Evolutionary conservation across 2,888 invertebrate genomes (phyloP).

Genomic region (Mesoligia furuncula): DNA sequence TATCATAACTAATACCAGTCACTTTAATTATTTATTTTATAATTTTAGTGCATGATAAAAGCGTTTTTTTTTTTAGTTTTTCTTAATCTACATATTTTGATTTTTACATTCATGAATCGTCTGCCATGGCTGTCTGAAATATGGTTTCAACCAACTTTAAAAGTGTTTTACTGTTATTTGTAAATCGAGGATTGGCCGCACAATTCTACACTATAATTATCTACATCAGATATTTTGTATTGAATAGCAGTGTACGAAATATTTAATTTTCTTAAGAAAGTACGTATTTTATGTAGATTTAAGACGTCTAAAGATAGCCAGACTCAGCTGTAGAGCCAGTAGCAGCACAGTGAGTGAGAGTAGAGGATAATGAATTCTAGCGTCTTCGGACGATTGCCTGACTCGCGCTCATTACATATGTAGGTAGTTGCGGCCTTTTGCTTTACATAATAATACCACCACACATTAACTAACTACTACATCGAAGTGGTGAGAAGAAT

Average conservation of each 20-base stretch:
- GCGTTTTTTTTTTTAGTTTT: not conserved
- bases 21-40: no score
- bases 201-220: no score
- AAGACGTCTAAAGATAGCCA: constrained; percentile 1
- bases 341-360: constrained; percentile 8
- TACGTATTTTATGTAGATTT: not conserved
- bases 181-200: not conserved
- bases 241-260: not conserved
- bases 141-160: not conserved
- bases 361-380: constrained; percentile 42
- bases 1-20: no score
- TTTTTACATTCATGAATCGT: not conserved
- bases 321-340: constrained; percentile 2
- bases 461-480: constrained; percentile 28
- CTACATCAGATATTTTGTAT: no score
- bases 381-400: constrained; percentile 38
- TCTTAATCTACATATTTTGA: not conserved
- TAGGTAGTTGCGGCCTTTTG: constrained; percentile 17
- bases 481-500: not conserved
- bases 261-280: not conserved
- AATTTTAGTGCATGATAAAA: not conserved
- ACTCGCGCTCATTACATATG: constrained; percentile 40
- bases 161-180: not conserved
- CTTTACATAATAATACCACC: constrained; percentile 29
- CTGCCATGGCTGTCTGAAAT: not conserved